These are phyloP conservation scores for Caracal caracal DNA, from an alignment of 2,113 vertebrate species.

Conservation along the genomic window DNA sequence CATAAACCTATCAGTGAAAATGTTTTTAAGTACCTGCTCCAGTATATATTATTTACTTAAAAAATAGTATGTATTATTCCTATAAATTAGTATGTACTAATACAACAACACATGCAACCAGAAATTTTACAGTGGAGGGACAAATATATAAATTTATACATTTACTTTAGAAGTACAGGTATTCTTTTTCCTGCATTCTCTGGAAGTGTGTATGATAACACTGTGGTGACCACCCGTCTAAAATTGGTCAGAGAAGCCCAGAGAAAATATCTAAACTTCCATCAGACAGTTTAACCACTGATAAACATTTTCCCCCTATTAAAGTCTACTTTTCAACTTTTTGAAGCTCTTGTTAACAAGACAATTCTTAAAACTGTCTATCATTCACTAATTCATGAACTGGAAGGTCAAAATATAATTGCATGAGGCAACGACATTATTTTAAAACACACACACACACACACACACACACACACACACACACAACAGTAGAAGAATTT, in stretches of 20 bases:
- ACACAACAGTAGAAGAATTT: neutral
- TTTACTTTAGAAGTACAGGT: neutral
- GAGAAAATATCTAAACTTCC: neutral
- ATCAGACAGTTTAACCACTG: neutral
- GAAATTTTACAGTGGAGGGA: neutral
- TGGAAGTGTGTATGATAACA: neutral
- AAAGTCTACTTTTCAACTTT: neutral
- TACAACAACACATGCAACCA: neutral
- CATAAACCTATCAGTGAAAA: constrained; percentile 23
- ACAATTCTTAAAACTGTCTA: neutral
- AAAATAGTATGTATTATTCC: neutral
- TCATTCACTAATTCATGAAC: neutral
- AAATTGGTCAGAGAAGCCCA: neutral
- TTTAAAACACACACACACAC: neutral
- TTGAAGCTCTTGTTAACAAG: neutral
- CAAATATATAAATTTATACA: neutral
- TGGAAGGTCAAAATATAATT: neutral
- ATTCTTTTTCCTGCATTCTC: neutral
- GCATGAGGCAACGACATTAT: neutral
- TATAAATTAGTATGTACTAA: neutral
- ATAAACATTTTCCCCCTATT: neutral
- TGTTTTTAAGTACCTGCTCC: neutral
- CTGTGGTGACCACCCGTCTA: neutral
- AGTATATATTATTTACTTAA: constrained; percentile 29
- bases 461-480: too few species aligned